A percentile compares a stretch with the other conserved stretches of the same genome.
Evolutionary conservation across 2,888 invertebrate genomes (phyloP).

Genomic region (Invenusta paracnida): DNA sequence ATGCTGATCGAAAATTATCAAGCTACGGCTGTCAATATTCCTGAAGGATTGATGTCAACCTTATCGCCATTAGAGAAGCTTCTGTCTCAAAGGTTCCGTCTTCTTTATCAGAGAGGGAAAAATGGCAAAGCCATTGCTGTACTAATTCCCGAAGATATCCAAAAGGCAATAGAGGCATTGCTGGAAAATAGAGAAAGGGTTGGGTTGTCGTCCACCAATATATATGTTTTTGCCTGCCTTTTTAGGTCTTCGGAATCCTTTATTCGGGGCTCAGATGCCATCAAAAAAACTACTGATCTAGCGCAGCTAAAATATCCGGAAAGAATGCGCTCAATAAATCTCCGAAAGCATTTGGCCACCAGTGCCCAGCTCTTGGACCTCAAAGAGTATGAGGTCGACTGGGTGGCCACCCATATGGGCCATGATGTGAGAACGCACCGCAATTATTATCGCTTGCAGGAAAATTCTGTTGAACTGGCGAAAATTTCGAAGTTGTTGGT

Average conservation of each 20-base stretch:
- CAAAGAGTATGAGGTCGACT: not conserved
- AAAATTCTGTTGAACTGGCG: not conserved
- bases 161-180: not conserved
- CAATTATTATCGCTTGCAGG: not conserved
- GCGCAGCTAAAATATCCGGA: not conserved
- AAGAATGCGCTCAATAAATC: not conserved
- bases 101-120: not conserved
- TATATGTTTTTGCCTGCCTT: not conserved
- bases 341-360: not conserved
- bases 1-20: not conserved
- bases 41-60: not conserved
- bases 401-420: not conserved
- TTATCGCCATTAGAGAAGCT: not conserved
- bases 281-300: not conserved
- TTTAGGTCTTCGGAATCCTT: not conserved
- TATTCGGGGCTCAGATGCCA: not conserved
- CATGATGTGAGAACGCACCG: not conserved
- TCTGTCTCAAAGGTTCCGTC: not conserved
- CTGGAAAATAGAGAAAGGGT: not conserved
- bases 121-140: not conserved
- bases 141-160: not conserved
- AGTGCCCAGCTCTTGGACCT: not conserved
- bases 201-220: not conserved
- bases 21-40: too few species aligned
- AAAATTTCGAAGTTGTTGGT: not conserved